Conservation (phyloP, 1,140 invertebrate species). For the Neodiprion lecontei region DNA sequence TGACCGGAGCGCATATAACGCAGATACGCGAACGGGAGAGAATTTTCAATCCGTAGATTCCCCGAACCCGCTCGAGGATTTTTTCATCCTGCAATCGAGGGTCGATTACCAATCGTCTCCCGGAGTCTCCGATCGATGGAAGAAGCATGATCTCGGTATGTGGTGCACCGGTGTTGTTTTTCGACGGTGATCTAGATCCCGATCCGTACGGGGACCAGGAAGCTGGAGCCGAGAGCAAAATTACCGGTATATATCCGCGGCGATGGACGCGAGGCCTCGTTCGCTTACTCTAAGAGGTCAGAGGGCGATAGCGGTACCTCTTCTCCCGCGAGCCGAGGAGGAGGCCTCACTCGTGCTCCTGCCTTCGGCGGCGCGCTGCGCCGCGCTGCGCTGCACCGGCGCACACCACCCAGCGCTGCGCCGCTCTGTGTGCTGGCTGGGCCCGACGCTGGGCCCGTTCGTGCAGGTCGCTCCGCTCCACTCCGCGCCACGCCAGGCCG, state of each 20-base stretch:
- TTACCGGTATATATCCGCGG: slow-evolving; percentile 47
- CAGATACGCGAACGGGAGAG: too few species aligned
- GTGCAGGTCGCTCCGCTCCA: slow-evolving; percentile 31
- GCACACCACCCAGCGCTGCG: neutral
- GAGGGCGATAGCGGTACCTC: slow-evolving; percentile 61
- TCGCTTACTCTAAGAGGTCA: slow-evolving; percentile 54
- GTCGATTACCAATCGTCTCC: neutral
- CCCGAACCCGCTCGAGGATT: too few species aligned
- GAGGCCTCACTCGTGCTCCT: slow-evolving; percentile 43
- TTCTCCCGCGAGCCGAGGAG: slow-evolving; percentile 33
- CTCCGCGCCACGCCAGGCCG: slow-evolving; percentile 20
- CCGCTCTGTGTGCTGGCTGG: slow-evolving; percentile 11
- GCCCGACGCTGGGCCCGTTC: slow-evolving; percentile 36
- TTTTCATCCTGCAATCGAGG: too few species aligned
- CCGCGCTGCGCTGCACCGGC: neutral
- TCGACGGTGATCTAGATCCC: slow-evolving; percentile 35
- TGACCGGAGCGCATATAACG: neutral
- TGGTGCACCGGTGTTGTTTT: too few species aligned
- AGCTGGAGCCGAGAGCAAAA: slow-evolving; percentile 52
- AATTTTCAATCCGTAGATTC: too few species aligned
- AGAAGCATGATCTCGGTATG: too few species aligned
- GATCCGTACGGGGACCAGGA: slow-evolving; percentile 51
- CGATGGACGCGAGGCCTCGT: slow-evolving; percentile 46
- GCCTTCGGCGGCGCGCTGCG: slow-evolving; percentile 16
- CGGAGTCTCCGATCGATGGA: too few species aligned